Evolutionary conservation across 2,888 invertebrate genomes (phyloP), one percentile per base, ranked within the genome.

Genomic region (Apamea crenata): DNA sequence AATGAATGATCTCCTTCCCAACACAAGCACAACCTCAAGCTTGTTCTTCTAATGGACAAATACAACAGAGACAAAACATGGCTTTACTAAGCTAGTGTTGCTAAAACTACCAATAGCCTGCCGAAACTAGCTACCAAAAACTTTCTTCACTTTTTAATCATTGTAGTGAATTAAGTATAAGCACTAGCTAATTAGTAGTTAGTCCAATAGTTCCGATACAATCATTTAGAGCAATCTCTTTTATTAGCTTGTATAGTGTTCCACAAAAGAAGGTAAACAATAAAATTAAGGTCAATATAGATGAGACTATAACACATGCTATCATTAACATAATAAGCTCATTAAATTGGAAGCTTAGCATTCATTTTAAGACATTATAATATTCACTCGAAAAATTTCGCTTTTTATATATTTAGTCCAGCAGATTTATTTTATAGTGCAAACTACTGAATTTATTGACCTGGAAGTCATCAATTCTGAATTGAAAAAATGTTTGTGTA

Each of bases 401-500:
- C 25, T 65, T 25, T 47, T 56, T 12, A 84, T 40, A 53, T 56
- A 47, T 71, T 74, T 14, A 29, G 32, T 71, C 16, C 47, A 72
- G 36, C 25, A 74, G 36, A 73, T 53, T 72, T 63, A 65, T 73
- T 79, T 79, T 74, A 32, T 67, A 74, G 47, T 25, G 7, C n/a
- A 18, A 73, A 77, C 21, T 59, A 56, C 47, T 61, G 14, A 65
- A 78, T 78, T 56, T 69, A 59, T 75, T 73, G 56, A 61, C 78
- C 66, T 78, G 65, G 69, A 69, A 80, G 50, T 50, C 78, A 66
- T 81, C 21, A 83, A 78, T 66, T 66, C 6, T 61, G 63, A 63
- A 53, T 56, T 40, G 2, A 68, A 36, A 44, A 81, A 53, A 40
- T 32, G 16, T 59, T 82, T 67, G 44, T 78, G 63, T 18, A 73